Evolutionary conservation across 1,140 invertebrate genomes (phyloP).

Genomic region (Latrodectus geometricus): DNA sequence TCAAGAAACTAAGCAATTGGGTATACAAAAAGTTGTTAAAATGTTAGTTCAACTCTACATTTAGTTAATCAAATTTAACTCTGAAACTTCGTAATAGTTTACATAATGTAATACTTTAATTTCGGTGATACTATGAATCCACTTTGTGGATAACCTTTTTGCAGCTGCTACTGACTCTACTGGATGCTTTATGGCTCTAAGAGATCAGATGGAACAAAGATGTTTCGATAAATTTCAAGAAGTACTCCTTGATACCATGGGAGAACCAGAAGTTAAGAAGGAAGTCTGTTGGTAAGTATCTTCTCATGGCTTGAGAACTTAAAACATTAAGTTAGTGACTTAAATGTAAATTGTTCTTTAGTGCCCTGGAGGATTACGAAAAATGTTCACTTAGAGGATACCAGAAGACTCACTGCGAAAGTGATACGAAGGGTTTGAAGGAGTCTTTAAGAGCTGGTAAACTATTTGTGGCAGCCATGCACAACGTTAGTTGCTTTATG

Average conservation of each 20-base stretch:
- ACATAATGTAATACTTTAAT: no score
- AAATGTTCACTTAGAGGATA: constrained; percentile 13
- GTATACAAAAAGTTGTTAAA: no score
- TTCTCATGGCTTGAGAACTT: no score
- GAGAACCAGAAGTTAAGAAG: background rate
- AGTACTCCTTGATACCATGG: background rate
- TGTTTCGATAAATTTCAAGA: background rate
- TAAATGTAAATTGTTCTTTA: background rate
- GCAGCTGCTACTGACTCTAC: background rate
- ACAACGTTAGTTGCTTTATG: background rate
- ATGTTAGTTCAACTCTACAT: no score
- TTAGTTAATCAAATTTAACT: no score
- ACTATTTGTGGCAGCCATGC: background rate
- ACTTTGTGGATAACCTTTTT: background rate
- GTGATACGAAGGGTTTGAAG: background rate
- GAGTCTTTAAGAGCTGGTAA: constrained; percentile 5
- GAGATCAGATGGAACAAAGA: background rate
- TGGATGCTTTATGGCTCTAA: background rate
- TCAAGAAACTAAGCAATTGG: no score
- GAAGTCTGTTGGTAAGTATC: constrained; percentile 16
- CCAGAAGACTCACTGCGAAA: background rate
- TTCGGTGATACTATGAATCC: no score
- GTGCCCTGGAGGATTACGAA: constrained; percentile 28
- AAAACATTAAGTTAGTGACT: no score
- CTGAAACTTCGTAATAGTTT: no score